These are phyloP conservation scores for Tetanocera ferruginea DNA, from an alignment of 2,888 invertebrate genomes.

Conservation along the genomic window DNA sequence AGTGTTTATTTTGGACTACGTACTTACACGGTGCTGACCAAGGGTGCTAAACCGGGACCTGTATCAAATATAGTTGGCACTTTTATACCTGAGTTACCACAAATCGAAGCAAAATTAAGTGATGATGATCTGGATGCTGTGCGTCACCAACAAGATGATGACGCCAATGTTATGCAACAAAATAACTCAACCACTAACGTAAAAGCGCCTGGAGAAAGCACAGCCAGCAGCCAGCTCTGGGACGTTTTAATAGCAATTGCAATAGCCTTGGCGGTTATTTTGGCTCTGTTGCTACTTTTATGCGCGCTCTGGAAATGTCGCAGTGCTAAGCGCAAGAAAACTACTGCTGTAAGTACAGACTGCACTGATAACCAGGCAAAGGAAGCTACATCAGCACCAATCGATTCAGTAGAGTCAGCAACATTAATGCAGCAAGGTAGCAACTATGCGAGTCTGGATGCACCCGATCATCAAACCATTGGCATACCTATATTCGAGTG, in stretches of 20 bases:
- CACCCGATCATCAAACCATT: conserved; percentile 69
- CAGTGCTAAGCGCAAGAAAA: not conserved
- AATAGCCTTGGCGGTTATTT: not conserved
- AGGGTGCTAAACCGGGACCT: conserved; percentile 66
- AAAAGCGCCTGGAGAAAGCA: conserved; percentile 38
- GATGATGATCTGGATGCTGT: not conserved
- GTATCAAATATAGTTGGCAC: conserved; percentile 73
- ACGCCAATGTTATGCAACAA: not conserved
- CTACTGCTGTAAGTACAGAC: not conserved
- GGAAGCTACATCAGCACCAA: not conserved
- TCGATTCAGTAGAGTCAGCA: not conserved
- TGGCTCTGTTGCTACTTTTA: not conserved
- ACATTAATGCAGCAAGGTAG: not conserved
- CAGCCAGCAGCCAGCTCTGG: not conserved
- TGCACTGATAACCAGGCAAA: not conserved
- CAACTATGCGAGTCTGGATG: conserved; percentile 58
- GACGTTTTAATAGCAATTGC: not conserved
- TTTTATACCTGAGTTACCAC: conserved; percentile 65
- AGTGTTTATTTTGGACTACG: conserved; percentile 72
- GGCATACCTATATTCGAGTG: conserved; percentile 69
- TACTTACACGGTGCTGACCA: conserved; percentile 66
- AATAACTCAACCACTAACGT: conserved; percentile 47
- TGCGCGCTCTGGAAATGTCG: not conserved
- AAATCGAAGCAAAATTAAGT: not conserved
- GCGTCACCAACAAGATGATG: not conserved